phyloP scores from a whole-genome alignment of 2,888 invertebrate genomes.

The Allygus modestus region DNA sequence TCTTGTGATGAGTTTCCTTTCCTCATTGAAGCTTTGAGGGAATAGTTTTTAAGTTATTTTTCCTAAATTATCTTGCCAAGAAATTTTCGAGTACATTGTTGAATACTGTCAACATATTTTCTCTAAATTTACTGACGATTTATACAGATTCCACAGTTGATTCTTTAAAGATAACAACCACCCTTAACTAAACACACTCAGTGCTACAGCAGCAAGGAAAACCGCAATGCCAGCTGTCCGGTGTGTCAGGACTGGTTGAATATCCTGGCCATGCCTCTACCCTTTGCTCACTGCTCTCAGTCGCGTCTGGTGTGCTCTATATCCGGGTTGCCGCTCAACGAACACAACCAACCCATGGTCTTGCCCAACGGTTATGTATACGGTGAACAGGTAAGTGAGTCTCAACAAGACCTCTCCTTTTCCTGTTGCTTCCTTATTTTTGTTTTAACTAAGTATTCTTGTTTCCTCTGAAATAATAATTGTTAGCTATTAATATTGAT shows the following conservation, averaged over 20 bases:
- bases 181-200: conserved; percentile 75
- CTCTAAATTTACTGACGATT: no score
- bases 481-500: no score
- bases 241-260: conserved; percentile 94
- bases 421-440: background rate
- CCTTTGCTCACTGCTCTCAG: conserved; percentile 97
- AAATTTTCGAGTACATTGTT: no score
- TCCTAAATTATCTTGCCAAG: no score
- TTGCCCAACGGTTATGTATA: conserved; percentile 99
- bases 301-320: conserved; percentile 95
- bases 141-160: no score
- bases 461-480: no score
- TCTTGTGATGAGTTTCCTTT: no score
- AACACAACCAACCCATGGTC: conserved; percentile 99
- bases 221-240: conserved; percentile 91
- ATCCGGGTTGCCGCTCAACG: conserved; percentile 94
- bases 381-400: conserved; percentile 87
- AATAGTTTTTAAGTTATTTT: no score
- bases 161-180: no score
- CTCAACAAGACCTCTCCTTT: no score
- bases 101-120: no score
- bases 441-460: conserved; percentile 23
- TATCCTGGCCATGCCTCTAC: conserved; percentile 90
- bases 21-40: no score
- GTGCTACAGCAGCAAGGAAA: conserved; percentile 83